Evolutionary conservation across 2,113 vertebrate genomes (phyloP), one percentile per base, ranked within the genome.

Genomic region (Salvator merianae): DNA sequence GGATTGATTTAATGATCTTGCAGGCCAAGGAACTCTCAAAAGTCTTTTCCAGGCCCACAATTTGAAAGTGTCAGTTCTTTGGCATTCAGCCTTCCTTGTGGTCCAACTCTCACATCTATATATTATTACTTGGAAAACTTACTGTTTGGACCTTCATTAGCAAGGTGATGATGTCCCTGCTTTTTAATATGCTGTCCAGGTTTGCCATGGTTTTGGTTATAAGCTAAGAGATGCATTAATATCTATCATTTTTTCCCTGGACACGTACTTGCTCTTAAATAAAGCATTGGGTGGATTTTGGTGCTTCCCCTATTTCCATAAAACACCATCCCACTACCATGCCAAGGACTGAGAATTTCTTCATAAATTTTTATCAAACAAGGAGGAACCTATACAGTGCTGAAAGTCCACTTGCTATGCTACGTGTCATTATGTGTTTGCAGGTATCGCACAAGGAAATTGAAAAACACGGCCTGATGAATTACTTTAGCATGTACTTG

Each of bases 401-500:
- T 82, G 83, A 86, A 89, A 85, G 55, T 77, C 13, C 55, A 43
- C 83, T 84, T 89, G 66, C 43, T 87, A 79, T 1, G 0, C 82
- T 91, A 86, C 30, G 65, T 93, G 92, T 89, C 2, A 0, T 81
- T 79, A 24, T 79, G 70, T 86, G 53, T 13, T 1, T 77, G 88
- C 85, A 87, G 87, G 82, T 47, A 80, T 94, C 94, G 93, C 71
- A 88, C 93, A 93, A 94, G 0, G 0, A 68, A 59, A 50, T 81
- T 86, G 91, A 91, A 87, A 90, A 91, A 91, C 90, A 86, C 84
- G 86, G 85, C 91, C 84, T 86, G 87, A 84, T 90, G 62, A 68
- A 88, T 84, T 86, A 70, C 86, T 89, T 81, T 70, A 81, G 84
- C 89, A 92, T 92, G 92, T 92, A 93, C 92, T 84, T 91, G 75